phyloP scores from a whole-genome alignment of 2,113 vertebrate genomes.

The Pituophis catenifer region DNA sequence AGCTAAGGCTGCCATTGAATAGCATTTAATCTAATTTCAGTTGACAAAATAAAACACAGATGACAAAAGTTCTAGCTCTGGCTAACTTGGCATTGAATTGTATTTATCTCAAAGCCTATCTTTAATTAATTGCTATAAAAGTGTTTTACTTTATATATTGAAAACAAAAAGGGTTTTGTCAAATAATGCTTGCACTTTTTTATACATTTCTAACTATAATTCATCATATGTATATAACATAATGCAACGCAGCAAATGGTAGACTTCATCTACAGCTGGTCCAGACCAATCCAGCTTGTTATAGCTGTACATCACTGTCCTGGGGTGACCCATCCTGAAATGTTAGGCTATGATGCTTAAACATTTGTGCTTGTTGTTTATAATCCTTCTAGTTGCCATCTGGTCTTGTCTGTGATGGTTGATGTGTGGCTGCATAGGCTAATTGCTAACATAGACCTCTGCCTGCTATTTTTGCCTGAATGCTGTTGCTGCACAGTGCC shows the following conservation, averaged over 20 bases:
- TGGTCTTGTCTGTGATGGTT: conserved; percentile 13
- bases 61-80: neutral
- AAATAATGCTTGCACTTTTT: neutral
- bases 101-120: neutral
- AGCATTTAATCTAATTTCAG: neutral
- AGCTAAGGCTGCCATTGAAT: neutral
- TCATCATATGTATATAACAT: neutral
- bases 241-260: neutral
- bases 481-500: neutral
- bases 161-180: neutral
- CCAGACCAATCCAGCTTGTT: neutral
- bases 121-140: neutral
- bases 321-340: neutral
- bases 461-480: neutral
- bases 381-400: conserved; percentile 47
- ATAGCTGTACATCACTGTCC: neutral
- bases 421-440: conserved; percentile 34
- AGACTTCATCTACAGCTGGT: neutral
- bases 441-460: conserved; percentile 22
- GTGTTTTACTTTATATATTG: neutral
- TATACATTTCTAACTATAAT: neutral
- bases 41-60: neutral
- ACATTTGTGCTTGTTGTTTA: conserved; percentile 26
- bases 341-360: neutral
- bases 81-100: neutral